A percentile compares a stretch with the other conserved stretches of the same genome.
Evolutionary conservation across 2,797 vertebrate genomes (phyloP).

Genomic region (Epinephelus malabaricus): DNA sequence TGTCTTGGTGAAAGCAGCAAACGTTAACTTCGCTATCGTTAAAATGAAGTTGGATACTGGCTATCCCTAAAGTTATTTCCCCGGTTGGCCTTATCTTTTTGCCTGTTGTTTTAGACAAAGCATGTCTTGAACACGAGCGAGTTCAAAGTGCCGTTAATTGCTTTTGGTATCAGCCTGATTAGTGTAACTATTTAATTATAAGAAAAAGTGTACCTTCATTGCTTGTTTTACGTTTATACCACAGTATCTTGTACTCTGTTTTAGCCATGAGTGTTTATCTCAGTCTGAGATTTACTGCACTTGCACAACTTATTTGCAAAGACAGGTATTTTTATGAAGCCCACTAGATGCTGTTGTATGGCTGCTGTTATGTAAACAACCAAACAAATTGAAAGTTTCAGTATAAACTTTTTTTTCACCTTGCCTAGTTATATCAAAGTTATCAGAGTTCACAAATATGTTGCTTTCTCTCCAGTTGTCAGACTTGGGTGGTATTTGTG

Average conservation of each 20-base stretch:
- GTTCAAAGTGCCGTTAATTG: neutral
- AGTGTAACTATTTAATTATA: too few species aligned
- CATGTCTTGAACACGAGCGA: neutral
- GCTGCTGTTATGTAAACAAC: constrained; percentile 1
- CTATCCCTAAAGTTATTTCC: too few species aligned
- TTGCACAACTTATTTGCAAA: neutral
- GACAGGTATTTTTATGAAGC: too few species aligned
- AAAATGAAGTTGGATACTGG: neutral
- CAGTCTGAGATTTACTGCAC: neutral
- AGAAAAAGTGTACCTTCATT: neutral
- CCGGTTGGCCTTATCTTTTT: neutral
- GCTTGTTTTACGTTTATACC: neutral
- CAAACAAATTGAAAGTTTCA: neutral
- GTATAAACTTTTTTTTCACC: neutral
- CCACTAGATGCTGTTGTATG: neutral
- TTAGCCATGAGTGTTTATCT: neutral
- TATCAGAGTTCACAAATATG: constrained; percentile 15
- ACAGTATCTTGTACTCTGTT: neutral
- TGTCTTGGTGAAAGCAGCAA: neutral
- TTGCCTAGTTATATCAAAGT: constrained; percentile 3
- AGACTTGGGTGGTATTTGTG: constrained; percentile 23
- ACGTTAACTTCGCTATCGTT: neutral
- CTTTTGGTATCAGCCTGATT: neutral
- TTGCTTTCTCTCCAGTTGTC: constrained; percentile 23
- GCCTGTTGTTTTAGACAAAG: accelerated